These are phyloP conservation scores for Tadarida brasiliensis DNA, from an alignment of 2,797 vertebrate genomes.

Conservation along the genomic window DNA sequence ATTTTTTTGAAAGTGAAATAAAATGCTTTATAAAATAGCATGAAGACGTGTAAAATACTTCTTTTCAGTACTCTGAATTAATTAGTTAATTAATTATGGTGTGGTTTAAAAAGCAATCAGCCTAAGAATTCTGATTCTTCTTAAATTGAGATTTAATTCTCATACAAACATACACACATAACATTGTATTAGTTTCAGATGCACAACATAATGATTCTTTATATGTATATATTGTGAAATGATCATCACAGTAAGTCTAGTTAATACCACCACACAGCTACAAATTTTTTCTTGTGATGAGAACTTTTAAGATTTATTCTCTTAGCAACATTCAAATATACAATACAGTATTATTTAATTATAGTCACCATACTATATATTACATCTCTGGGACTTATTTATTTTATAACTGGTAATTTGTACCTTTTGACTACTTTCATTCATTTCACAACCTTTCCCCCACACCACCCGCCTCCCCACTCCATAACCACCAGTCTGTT, in stretches of 20 bases:
- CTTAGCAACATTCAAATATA: background rate
- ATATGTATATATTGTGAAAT: background rate
- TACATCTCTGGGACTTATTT: background rate
- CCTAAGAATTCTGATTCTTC: background rate
- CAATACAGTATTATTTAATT: background rate
- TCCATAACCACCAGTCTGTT: background rate
- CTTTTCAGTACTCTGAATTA: background rate
- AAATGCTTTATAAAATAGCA: background rate
- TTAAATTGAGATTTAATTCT: background rate
- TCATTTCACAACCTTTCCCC: background rate
- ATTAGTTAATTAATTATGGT: constrained; percentile 38
- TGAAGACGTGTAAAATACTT: background rate
- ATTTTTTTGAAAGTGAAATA: constrained; percentile 26
- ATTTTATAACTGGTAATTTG: background rate
- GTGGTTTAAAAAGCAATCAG: constrained; percentile 6
- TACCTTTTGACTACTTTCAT: background rate
- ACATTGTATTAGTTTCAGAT: background rate
- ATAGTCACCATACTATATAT: background rate
- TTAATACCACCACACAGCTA: background rate
- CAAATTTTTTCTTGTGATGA: background rate
- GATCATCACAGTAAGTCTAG: background rate
- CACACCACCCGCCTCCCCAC: no score
- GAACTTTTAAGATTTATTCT: background rate
- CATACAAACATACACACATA: background rate
- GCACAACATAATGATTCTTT: background rate